phyloP scores from a whole-genome alignment of 2,888 invertebrate genomes.

The Diplolepis rosae region DNA sequence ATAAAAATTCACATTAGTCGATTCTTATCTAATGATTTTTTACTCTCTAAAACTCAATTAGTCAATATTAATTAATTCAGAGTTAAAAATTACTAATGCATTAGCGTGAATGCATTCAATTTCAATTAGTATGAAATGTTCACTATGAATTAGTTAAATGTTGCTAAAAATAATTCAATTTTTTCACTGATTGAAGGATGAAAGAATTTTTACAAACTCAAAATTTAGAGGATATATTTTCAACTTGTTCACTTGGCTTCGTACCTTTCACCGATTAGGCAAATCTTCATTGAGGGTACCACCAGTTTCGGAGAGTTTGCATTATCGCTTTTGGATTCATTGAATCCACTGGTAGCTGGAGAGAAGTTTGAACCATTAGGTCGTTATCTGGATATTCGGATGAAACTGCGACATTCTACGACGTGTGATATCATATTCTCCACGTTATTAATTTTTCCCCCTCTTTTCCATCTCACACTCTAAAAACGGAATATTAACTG shows the following conservation, averaged over 20 bases:
- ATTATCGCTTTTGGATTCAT: constrained; percentile 70
- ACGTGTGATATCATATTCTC: constrained; percentile 62
- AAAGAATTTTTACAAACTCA: too few relatives aligned
- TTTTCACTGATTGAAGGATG: too few relatives aligned
- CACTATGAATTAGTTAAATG: too few relatives aligned
- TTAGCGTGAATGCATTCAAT: too few relatives aligned
- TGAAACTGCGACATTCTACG: constrained; percentile 63
- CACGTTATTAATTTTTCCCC: constrained; percentile 48
- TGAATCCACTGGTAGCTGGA: constrained; percentile 58
- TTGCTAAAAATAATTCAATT: neutral
- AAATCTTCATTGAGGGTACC: constrained; percentile 34
- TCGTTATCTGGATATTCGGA: constrained; percentile 67
- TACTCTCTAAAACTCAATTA: neutral
- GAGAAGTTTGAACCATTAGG: constrained; percentile 65
- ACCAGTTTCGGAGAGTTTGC: constrained; percentile 59
- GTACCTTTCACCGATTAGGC: constrained; percentile 45
- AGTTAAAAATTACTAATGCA: too few relatives aligned
- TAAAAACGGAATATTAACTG: too few relatives aligned
- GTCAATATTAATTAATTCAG: neutral
- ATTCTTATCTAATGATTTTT: neutral
- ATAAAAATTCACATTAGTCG: neutral
- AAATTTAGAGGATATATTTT: too few relatives aligned
- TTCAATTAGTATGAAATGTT: too few relatives aligned
- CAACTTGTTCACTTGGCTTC: constrained; percentile 33
- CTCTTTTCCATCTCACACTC: constrained; percentile 35